Evolutionary conservation across 2,888 invertebrate genomes (phyloP), one percentile per base, ranked within the genome.

Genomic region (Petrolisthes cinctipes): DNA sequence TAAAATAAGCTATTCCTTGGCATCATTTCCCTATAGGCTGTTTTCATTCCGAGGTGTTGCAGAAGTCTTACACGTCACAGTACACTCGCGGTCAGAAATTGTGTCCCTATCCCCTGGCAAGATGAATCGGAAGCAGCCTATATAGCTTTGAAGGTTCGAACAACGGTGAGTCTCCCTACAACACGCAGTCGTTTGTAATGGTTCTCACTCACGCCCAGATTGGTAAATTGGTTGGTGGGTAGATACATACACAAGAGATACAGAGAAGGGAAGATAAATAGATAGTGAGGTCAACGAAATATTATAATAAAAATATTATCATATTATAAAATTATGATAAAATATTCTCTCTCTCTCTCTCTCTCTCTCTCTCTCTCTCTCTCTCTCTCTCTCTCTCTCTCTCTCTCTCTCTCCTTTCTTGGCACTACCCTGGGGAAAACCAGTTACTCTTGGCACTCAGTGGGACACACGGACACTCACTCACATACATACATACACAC

Each of bases 381-480:
- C 61, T 61, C 61, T 61, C 61, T 17, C 61, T 61, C 61, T 61
- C 61, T 71, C n/a, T n/a, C 71, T 71, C 71, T 71, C 20, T 71
- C 71, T 71, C 71, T 71, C 71, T 71, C 71, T 71, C 71, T 71
- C 71, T 71, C 71, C 20, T 20, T 9, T 71, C 71, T 71, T 71
- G 71, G 71, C 71, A 71, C 71, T 71, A 71, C 14, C n/a, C 20
- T 71, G 71, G 71, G 71, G 71, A 71, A 71, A 71, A 71, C 71
- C 71, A 71, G 71, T 71, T 71, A 71, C 71, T 71, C n/a, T 71
- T 71, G 71, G 71, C 71, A 71, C 71, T 71, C 71, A 71, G n/a
- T 20, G 6, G 71, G 71, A 20, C 71, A 71, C 71, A n/a, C 20
- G 20, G 6, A n/a, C 71, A n/a, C 20, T 6, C 71, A 71, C 20